Evolutionary conservation across 2,888 invertebrate genomes (phyloP).

Genomic region (Cryptosula pallasiana): DNA sequence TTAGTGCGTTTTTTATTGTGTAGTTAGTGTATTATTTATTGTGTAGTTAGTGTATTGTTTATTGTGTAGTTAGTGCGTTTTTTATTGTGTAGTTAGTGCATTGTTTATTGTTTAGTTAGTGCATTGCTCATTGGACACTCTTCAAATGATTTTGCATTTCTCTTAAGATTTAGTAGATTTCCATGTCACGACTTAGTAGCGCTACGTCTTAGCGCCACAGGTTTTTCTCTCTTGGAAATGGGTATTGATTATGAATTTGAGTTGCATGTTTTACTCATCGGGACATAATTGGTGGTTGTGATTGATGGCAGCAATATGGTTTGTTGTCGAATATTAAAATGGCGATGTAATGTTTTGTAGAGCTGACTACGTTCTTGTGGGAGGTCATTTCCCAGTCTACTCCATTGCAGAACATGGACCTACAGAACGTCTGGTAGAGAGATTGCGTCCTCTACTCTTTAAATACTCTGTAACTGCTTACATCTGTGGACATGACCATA

Average conservation of each 20-base stretch:
- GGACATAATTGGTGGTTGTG: neutral
- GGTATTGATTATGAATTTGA: neutral
- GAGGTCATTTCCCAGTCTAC: slow-evolving; percentile 56
- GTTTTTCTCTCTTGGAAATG: too few species aligned
- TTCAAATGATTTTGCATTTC: neutral
- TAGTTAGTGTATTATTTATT: too few species aligned
- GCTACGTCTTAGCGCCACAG: too few species aligned
- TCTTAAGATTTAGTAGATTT: neutral
- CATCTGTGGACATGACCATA: slow-evolving; percentile 57
- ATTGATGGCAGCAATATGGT: too few species aligned
- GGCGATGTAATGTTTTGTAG: too few species aligned
- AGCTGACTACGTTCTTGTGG: slow-evolving; percentile 54
- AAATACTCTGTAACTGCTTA: slow-evolving; percentile 55
- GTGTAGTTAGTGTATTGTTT: too few species aligned
- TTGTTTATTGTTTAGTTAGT: too few species aligned
- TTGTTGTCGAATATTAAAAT: too few species aligned
- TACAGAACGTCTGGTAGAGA: slow-evolving; percentile 51
- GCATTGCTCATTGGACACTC: neutral
- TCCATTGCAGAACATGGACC: slow-evolving; percentile 56
- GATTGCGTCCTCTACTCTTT: slow-evolving; percentile 52
- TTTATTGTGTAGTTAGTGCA: too few species aligned
- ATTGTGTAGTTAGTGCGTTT: too few species aligned
- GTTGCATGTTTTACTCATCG: neutral
- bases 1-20: too few species aligned
- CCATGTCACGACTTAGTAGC: too few species aligned